Evolutionary conservation across 1,140 invertebrate genomes (phyloP).

Genomic region (Drosophila kohkoa): DNA sequence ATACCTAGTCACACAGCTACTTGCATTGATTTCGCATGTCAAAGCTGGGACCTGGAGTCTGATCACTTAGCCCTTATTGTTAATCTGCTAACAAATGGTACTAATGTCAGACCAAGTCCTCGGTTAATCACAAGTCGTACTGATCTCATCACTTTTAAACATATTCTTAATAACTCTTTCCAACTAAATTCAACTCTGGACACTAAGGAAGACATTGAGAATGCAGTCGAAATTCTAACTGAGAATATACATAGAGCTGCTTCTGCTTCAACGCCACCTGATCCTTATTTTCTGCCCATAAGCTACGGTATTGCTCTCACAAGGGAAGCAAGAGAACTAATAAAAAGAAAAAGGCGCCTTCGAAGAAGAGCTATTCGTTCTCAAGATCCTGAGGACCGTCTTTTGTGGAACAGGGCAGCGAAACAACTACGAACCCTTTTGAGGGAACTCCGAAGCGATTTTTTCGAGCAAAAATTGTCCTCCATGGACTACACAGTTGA

Average conservation of each 20-base stretch:
- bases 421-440: constrained; percentile 4
- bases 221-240: constrained; percentile 21
- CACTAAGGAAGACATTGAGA: constrained; percentile 30
- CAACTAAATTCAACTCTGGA: constrained; percentile 19
- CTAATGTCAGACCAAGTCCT: not conserved
- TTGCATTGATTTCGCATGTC: too few species aligned
- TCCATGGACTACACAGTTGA: constrained; percentile 38
- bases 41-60: not conserved
- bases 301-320: not conserved
- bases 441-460: constrained; percentile 24
- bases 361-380: too few species aligned
- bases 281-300: not conserved
- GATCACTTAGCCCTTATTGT: not conserved
- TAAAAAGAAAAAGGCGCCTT: too few species aligned
- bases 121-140: constrained; percentile 33
- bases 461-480: constrained; percentile 33
- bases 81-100: not conserved
- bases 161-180: not conserved
- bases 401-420: too few species aligned
- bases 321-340: too few species aligned
- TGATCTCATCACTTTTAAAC: constrained; percentile 7
- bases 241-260: constrained; percentile 33
- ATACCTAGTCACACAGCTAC: too few species aligned
- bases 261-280: constrained; percentile 1
- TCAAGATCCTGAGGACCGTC: too few species aligned